These are phyloP conservation scores for Montipora efflorescens DNA, from an alignment of 64 coral and sea anemone genomes.

Conservation along the genomic window DNA sequence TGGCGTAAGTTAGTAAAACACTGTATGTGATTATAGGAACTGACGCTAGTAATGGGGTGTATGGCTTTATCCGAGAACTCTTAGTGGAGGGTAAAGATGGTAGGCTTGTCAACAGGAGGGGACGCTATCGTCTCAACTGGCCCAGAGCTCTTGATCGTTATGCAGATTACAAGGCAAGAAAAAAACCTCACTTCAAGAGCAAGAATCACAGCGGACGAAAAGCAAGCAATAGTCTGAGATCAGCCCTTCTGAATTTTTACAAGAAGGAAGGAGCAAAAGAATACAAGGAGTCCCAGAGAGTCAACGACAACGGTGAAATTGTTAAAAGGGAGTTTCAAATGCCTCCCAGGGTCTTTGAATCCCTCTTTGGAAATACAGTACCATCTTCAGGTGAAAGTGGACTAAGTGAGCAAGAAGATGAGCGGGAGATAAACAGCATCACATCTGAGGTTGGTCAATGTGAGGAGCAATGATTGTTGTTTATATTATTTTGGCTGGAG, in stretches of 20 bases:
- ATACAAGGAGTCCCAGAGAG: constrained; percentile 23
- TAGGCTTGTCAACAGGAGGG: background rate
- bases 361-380: background rate
- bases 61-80: constrained; percentile 4
- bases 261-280: constrained; percentile 46
- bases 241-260: constrained; percentile 32
- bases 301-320: constrained; percentile 10
- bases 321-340: constrained; percentile 42
- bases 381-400: background rate
- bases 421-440: background rate
- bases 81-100: constrained; percentile 30
- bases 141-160: constrained; percentile 8
- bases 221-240: constrained; percentile 17
- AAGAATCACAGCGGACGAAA: background rate
- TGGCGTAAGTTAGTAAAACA: too few species aligned
- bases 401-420: background rate
- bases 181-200: constrained; percentile 12
- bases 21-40: background rate
- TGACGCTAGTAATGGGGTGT: constrained; percentile 1
- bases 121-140: constrained; percentile 24
- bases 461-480: too few species aligned
- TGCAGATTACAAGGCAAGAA: constrained; percentile 1
- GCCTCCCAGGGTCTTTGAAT: constrained; percentile 21
- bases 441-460: background rate
- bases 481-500: too few species aligned